These are phyloP conservation scores for Cuculus canorus DNA, from an alignment of 2,797 vertebrate species.

Conservation along the genomic window DNA sequence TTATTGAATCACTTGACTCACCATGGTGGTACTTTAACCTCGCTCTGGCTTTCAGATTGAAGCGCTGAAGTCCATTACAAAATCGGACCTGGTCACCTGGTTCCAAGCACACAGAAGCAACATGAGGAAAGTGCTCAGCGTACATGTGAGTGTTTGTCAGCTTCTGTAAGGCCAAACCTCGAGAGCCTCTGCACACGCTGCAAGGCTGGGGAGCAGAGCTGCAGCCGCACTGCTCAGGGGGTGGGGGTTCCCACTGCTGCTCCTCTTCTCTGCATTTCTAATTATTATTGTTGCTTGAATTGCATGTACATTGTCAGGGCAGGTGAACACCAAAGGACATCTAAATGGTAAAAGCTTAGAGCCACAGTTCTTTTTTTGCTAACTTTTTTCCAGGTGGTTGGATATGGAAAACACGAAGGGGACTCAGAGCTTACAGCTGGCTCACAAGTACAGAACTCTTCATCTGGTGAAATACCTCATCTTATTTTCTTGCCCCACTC, in stretches of 20 bases:
- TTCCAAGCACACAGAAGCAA: slow-evolving; percentile 83
- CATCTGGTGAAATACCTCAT: slow-evolving; percentile 84
- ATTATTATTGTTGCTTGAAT: neutral
- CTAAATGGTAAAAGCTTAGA: neutral
- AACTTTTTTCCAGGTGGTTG: slow-evolving; percentile 84
- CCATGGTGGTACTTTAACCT: neutral
- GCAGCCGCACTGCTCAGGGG: rapidly evolving
- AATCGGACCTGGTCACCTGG: slow-evolving; percentile 87
- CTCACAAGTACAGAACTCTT: slow-evolving; percentile 71
- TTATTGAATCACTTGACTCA: neutral
- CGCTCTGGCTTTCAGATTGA: slow-evolving; percentile 82
- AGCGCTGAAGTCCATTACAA: slow-evolving; percentile 87
- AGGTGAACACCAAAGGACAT: neutral
- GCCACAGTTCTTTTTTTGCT: neutral
- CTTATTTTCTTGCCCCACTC: slow-evolving; percentile 84
- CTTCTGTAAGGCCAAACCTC: neutral
- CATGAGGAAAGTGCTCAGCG: slow-evolving; percentile 86
- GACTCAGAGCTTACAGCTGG: slow-evolving; percentile 64
- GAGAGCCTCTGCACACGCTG: neutral
- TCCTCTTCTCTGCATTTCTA: neutral
- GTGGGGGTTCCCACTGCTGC: neutral
- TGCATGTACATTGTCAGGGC: neutral
- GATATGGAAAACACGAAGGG: slow-evolving; percentile 87
- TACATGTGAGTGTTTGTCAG: slow-evolving; percentile 83
- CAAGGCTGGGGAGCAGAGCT: neutral